These are phyloP conservation scores for Momotus momota DNA, from an alignment of 2,797 vertebrate genomes.

Conservation along the genomic window DNA sequence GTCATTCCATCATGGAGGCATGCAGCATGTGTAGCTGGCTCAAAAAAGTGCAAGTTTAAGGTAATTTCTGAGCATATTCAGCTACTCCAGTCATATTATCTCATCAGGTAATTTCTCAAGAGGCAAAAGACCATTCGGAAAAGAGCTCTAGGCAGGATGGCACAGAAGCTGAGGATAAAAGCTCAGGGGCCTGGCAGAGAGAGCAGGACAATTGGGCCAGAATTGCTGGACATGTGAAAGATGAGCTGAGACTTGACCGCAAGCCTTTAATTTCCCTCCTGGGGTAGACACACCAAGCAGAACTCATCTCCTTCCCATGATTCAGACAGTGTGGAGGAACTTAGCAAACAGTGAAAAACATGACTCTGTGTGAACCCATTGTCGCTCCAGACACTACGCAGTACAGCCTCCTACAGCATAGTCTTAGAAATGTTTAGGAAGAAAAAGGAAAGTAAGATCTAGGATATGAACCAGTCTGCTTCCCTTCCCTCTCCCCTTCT, in stretches of 20 bases:
- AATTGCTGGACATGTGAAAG: neutral
- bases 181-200: neutral
- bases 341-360: neutral
- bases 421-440: neutral
- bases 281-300: neutral
- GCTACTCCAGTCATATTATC: neutral
- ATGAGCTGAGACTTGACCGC: neutral
- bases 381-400: neutral
- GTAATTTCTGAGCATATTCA: neutral
- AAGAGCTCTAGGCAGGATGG: neutral
- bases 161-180: neutral
- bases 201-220: neutral
- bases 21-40: neutral
- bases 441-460: neutral
- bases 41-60: neutral
- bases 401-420: neutral
- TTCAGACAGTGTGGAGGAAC: neutral
- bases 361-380: neutral
- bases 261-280: neutral
- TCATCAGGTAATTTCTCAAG: neutral
- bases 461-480: neutral
- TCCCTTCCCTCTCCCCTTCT: neutral
- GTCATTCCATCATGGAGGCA: rapidly evolving
- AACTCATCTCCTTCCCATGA: neutral
- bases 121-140: neutral